Base-by-base conservation (phyloP, 2,797 vertebrate species). In the Prunella strophiata region DNA sequence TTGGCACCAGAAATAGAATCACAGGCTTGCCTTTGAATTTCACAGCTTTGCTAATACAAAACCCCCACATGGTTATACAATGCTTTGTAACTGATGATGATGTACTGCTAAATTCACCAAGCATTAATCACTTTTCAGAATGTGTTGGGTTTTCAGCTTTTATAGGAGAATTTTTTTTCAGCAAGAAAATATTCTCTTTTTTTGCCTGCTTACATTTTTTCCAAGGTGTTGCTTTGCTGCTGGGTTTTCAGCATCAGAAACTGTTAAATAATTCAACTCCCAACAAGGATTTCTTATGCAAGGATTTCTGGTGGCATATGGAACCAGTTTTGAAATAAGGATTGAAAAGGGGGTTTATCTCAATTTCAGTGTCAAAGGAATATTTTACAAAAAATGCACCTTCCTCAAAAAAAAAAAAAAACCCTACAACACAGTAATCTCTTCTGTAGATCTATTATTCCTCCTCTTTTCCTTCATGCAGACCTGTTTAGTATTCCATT, bases 181-280 rank as follows among this genome's bases (percentile, higher is more conserved):
- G 27, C 48, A 85, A 74, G 27, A 88, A 76, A 61, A 67, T 40
- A 67, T 27, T 76, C 47, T 40, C 36, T 32, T 74, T 65, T 83
- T 72, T 71, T 57, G 27, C 30, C 50, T 57, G 62, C 62, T 93
- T 92, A 88, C 21, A 54, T 86, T 85, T 94, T 85, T 85, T 67
- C 47, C 70, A 73, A 89, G 85, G 74, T 89, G 79, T 70, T 93
- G 70, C 88, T 95, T 90, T 87, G 88, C 92, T 95, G 76, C 48
- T 91, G 73, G 59, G 52, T 89, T 94, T 94, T 86, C 91, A 90
- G 85, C 55, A 89, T 88, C 89, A 94, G 59, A 90, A 96, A 87
- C 87, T 93, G 73, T 81, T 96, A 92, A 97, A 94, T 95, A 96
- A 97, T 97, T 97, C 94, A 97, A 63, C 84, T 81, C 85, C 63